These are phyloP conservation scores for Blomia tropicalis DNA, from an alignment of 2,888 invertebrate genomes.

Conservation along the genomic window DNA sequence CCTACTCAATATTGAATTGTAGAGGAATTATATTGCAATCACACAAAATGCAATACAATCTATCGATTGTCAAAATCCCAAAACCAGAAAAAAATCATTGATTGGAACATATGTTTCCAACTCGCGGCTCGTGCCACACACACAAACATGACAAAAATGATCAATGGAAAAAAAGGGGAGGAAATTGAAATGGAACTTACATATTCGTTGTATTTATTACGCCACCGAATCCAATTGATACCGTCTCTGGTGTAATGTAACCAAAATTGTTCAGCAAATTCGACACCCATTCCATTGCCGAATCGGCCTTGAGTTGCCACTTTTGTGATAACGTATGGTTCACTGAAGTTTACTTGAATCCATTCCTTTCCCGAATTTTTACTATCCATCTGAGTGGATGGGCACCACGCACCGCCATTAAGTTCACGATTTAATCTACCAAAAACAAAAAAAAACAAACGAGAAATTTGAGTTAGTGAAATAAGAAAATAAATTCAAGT, in stretches of 20 bases:
- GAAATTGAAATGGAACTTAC: no score
- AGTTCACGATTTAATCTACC: slow-evolving; percentile 62
- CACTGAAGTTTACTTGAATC: slow-evolving; percentile 62
- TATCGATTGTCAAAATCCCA: no score
- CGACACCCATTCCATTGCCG: slow-evolving; percentile 75
- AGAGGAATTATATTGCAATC: no score
- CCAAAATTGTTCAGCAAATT: slow-evolving; percentile 65
- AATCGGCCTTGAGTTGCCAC: slow-evolving; percentile 80
- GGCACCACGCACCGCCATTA: slow-evolving; percentile 88
- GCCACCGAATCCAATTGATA: slow-evolving; percentile 65
- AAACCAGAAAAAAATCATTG: no score
- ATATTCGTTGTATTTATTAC: slow-evolving; percentile 56
- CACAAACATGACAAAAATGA: no score
- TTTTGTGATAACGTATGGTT: slow-evolving; percentile 62
- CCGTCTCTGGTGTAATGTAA: slow-evolving; percentile 69
- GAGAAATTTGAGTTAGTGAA: background rate
- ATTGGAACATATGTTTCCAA: no score
- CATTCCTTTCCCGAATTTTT: slow-evolving; percentile 54
- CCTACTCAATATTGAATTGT: no score
- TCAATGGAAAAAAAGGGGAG: no score
- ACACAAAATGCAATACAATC: no score
- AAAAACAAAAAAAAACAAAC: slow-evolving; percentile 27
- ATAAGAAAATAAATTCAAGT: background rate
- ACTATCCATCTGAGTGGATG: slow-evolving; percentile 53
- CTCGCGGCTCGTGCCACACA: no score